Evolutionary conservation across 2,888 invertebrate species (phyloP), one percentile per base, ranked within the genome.

Genomic region (Unio delphinus): DNA sequence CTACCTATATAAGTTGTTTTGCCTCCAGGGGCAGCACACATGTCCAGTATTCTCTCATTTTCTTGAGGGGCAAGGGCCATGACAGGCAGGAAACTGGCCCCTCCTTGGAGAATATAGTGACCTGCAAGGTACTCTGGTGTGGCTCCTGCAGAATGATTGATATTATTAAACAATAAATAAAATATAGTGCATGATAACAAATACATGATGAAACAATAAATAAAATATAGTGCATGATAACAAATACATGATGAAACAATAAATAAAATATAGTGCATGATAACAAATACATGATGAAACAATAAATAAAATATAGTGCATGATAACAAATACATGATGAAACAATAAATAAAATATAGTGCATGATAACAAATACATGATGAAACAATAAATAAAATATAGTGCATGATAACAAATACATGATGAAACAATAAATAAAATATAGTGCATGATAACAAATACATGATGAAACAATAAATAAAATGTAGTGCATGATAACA

Each of bases 121-220:
- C 99, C 99, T 62, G 98, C 98, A 76, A 99, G 92, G 91, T 99
- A 99, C 91, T 99, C 99, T 0, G 99, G 99, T 0, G 99, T 99
- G 1, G 99, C 99, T 76, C 92, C 91, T 91, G 76, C 4, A 67
- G 57, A 65, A 54, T 15, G 0, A 18, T 2, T 34, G 54, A 63
- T 55, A 26, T 23, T 4, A 58, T 58, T 4, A 58, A 58, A 8
- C 15, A 45, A 45, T 45, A 34, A 34, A 34, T 34, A 15, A 45
- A 45, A 45, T 45, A 45, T 15, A 45, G 15, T 45, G 45, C 45
- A 45, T 45, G 45, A 45, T 15, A 45, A 45, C 23, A 23, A 23
- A 23, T 23, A 23, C 23, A 23, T 23, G 23, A 23, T 23, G 18
- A 58, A 58, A 8, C 15, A 45, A 45, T 45, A 34, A 34, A 34